phyloP scores from a whole-genome alignment of 2,797 vertebrate genomes.

The Lagocephalus sceleratus region DNA sequence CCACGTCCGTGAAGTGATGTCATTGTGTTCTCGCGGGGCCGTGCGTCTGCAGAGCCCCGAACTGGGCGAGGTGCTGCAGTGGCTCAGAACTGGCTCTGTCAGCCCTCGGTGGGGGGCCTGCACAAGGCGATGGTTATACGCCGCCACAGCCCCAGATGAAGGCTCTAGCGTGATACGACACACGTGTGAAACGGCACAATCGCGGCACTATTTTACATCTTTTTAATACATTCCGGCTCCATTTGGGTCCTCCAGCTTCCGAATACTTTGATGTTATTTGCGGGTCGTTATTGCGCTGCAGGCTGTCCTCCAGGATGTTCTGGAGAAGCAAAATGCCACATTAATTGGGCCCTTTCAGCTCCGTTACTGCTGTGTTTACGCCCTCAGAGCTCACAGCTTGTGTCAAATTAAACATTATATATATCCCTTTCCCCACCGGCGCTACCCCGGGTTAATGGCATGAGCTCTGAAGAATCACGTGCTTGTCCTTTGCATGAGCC shows the following conservation, averaged over 20 bases:
- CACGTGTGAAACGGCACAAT: slow-evolving; percentile 7
- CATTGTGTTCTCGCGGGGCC: background rate
- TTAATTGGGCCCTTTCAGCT: slow-evolving; percentile 20
- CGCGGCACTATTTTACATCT: background rate
- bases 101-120: slow-evolving; percentile 34
- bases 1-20: background rate
- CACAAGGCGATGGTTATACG: slow-evolving; percentile 36
- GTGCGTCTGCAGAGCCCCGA: slow-evolving; percentile 11
- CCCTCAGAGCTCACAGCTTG: slow-evolving; percentile 34
- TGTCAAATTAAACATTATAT: slow-evolving; percentile 38
- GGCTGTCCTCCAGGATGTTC: slow-evolving; percentile 5
- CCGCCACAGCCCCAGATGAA: slow-evolving; percentile 20
- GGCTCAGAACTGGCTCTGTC: slow-evolving; percentile 39
- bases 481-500: slow-evolving; percentile 1
- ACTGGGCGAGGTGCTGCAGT: slow-evolving; percentile 38
- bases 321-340: slow-evolving; percentile 19
- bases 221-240: background rate
- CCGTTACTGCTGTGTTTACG: slow-evolving; percentile 4
- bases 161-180: slow-evolving; percentile 17
- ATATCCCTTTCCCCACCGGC: background rate
- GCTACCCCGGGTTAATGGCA: slow-evolving; percentile 4
- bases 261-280: background rate
- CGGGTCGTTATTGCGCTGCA: slow-evolving; percentile 1
- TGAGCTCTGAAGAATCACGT: slow-evolving; percentile 7
- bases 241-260: background rate